phyloP scores from a whole-genome alignment of 2,888 invertebrate genomes.

The Zaprionus bogoriensis region DNA sequence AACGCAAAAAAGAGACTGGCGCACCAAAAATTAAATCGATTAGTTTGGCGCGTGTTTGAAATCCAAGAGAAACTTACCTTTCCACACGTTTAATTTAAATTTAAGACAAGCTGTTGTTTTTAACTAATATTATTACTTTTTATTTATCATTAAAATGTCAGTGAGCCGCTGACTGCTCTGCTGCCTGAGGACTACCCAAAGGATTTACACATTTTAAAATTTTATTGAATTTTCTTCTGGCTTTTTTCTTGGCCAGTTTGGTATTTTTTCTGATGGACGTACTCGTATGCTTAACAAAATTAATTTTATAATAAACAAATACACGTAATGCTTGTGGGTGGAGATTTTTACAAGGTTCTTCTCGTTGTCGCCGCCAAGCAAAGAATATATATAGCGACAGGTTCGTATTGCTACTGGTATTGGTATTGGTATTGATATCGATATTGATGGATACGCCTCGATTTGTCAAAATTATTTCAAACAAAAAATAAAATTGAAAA shows the following conservation, averaged over 20 bases:
- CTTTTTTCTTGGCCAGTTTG: constrained; percentile 7
- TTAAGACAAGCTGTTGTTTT: not conserved
- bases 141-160: constrained; percentile 64
- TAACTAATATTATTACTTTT: constrained; percentile 51
- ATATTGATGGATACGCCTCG: constrained; percentile 25
- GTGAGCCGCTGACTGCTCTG: constrained; percentile 50
- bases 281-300: constrained; percentile 49
- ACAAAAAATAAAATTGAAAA: constrained; percentile 77
- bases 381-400: not conserved
- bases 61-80: not conserved
- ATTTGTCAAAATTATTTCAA: constrained; percentile 77
- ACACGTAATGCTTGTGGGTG: constrained; percentile 32
- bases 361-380: constrained; percentile 26
- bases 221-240: constrained; percentile 23
- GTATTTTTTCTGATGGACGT: constrained; percentile 58
- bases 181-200: constrained; percentile 48
- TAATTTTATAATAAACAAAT: constrained; percentile 20
- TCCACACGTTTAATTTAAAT: not conserved
- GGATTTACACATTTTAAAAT: constrained; percentile 40
- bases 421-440: too few species aligned
- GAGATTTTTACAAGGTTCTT: constrained; percentile 50
- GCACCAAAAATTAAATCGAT: not conserved
- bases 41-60: not conserved
- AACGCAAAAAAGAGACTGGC: constrained; percentile 6
- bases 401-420: too few species aligned